A percentile compares a stretch with the other conserved stretches of the same genome.
phyloP scores from a whole-genome alignment of 2,797 vertebrate species.

The Microtus agrestis region DNA sequence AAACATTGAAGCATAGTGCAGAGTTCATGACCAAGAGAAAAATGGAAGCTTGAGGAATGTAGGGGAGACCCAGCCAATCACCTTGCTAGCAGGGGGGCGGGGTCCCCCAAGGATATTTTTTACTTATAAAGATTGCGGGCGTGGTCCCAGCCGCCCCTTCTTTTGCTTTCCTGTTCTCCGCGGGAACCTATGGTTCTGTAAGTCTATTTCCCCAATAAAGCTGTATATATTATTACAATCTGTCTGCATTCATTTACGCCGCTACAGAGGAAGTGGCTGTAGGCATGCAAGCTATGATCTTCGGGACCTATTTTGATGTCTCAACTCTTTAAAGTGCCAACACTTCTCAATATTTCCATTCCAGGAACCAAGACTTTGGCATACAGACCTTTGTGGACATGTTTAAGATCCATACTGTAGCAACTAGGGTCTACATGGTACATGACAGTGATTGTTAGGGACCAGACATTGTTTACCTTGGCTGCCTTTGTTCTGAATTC shows the following conservation, averaged over 20 bases:
- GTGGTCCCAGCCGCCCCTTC: too few species aligned
- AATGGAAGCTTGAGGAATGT: neutral
- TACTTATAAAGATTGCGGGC: too few species aligned
- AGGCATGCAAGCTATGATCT: neutral
- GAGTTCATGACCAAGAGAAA: neutral
- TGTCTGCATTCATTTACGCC: too few species aligned
- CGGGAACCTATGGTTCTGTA: too few species aligned
- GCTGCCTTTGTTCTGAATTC: neutral
- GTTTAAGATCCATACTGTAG: neutral
- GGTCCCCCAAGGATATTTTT: too few species aligned
- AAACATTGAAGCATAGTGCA: neutral
- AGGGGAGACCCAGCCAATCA: too few species aligned
- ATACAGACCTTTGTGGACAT: neutral
- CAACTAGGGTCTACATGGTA: neutral
- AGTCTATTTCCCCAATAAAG: too few species aligned
- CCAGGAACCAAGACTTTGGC: neutral
- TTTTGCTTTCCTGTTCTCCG: too few species aligned
- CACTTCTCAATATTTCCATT: neutral
- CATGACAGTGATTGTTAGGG: neutral
- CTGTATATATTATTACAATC: too few species aligned
- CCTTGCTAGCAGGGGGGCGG: too few species aligned
- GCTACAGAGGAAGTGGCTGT: neutral
- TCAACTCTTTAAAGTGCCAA: neutral
- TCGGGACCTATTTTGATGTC: neutral
- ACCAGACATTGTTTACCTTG: neutral